phyloP scores from a whole-genome alignment of 2,113 vertebrate species.

The Lasiurus cinereus region DNA sequence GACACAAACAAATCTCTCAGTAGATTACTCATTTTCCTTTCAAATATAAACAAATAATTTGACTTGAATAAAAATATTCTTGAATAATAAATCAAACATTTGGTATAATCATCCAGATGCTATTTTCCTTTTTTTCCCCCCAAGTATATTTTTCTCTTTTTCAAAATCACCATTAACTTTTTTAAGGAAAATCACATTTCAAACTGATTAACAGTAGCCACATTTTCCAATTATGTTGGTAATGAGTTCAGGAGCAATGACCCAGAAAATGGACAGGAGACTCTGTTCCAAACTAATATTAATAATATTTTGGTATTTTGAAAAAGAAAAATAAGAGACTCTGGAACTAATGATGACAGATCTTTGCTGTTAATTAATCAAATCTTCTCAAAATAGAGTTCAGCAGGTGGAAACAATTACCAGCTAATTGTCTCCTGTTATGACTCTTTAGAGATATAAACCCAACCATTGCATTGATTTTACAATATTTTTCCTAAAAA shows the following conservation, averaged over 20 bases:
- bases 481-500: slow-evolving; percentile 82
- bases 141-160: slow-evolving; percentile 60
- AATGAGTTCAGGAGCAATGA: slow-evolving; percentile 86
- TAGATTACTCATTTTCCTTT: neutral
- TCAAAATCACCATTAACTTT: slow-evolving; percentile 76
- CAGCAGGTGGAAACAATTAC: slow-evolving; percentile 90
- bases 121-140: neutral
- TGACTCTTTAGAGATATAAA: slow-evolving; percentile 87
- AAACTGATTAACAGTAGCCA: slow-evolving; percentile 83
- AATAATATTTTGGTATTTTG: slow-evolving; percentile 80
- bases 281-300: slow-evolving; percentile 79
- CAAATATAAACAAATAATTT: neutral
- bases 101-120: slow-evolving; percentile 23
- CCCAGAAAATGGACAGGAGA: slow-evolving; percentile 86
- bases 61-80: neutral
- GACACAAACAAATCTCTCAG: neutral
- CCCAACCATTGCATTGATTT: slow-evolving; percentile 77
- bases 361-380: slow-evolving; percentile 88
- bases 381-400: slow-evolving; percentile 87
- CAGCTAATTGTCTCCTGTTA: slow-evolving; percentile 87
- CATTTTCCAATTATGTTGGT: slow-evolving; percentile 85
- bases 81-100: neutral
- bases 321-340: slow-evolving; percentile 59
- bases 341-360: slow-evolving; percentile 84
- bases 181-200: slow-evolving; percentile 79